A percentile compares a stretch with the other conserved stretches of the same genome.
Conservation (phyloP, 1,140 invertebrate species). For the Oppia nitens region DNA sequence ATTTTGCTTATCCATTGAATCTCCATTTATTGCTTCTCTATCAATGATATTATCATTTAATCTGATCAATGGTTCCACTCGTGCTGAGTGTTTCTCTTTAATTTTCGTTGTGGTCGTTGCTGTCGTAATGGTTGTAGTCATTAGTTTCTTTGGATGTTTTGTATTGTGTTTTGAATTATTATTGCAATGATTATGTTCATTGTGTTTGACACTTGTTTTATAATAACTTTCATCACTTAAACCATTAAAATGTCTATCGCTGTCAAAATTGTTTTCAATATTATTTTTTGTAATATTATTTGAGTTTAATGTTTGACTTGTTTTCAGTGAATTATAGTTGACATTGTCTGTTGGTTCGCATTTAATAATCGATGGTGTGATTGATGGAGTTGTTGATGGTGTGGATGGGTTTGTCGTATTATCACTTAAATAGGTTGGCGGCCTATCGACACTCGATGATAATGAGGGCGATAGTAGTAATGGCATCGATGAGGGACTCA, state of each 20-base stretch:
- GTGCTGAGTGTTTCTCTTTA: background rate
- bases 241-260: background rate
- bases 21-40: background rate
- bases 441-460: background rate
- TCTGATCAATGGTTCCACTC: background rate
- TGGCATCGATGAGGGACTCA: background rate
- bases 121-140: background rate
- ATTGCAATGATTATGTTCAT: background rate
- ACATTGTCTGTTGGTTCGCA: background rate
- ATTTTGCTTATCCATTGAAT: background rate
- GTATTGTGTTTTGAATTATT: background rate
- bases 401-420: background rate
- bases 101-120: background rate
- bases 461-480: background rate
- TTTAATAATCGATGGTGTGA: background rate
- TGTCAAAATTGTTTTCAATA: background rate
- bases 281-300: too few relatives aligned
- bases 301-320: background rate
- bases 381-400: background rate
- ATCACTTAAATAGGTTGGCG: background rate
- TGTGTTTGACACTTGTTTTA: background rate
- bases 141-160: background rate
- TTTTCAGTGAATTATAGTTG: background rate
- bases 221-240: background rate
- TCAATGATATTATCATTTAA: background rate